Conservation (phyloP, 2,888 invertebrate genomes). For the Heliconius hortense region DNA sequence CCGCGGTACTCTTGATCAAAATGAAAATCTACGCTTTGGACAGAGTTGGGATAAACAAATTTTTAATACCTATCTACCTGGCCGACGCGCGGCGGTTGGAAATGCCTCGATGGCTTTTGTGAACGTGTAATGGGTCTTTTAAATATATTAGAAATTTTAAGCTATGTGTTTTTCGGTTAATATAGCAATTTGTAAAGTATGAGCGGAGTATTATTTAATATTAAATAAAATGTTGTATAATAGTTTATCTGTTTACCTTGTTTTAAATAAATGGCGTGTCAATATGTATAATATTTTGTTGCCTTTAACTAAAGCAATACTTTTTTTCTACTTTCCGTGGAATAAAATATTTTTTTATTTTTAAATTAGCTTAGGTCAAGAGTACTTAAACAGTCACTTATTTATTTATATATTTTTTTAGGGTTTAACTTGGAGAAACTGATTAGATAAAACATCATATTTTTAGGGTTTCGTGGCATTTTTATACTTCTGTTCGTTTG, state of each 20-base stretch:
- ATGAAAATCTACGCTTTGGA: conserved; percentile 43
- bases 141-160: not conserved
- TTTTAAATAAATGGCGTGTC: too few species aligned
- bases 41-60: conserved; percentile 41
- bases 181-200: too few species aligned
- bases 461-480: too few species aligned
- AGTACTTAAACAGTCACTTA: too few species aligned
- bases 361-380: not conserved
- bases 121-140: conserved; percentile 1
- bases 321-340: not conserved
- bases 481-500: too few species aligned
- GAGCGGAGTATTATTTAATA: too few species aligned
- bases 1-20: conserved; percentile 44
- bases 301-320: not conserved
- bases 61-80: not conserved
- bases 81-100: not conserved
- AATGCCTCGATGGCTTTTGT: conserved; percentile 1
- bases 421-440: too few species aligned
- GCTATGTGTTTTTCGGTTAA: not conserved
- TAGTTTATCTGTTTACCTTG: too few species aligned
- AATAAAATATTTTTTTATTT: not conserved
- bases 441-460: too few species aligned
- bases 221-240: too few species aligned
- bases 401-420: too few species aligned
- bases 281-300: not conserved